Evolutionary conservation across 2,113 vertebrate genomes (phyloP), one percentile per base, ranked within the genome.

Genomic region (Neodontobutis hainanensis): DNA sequence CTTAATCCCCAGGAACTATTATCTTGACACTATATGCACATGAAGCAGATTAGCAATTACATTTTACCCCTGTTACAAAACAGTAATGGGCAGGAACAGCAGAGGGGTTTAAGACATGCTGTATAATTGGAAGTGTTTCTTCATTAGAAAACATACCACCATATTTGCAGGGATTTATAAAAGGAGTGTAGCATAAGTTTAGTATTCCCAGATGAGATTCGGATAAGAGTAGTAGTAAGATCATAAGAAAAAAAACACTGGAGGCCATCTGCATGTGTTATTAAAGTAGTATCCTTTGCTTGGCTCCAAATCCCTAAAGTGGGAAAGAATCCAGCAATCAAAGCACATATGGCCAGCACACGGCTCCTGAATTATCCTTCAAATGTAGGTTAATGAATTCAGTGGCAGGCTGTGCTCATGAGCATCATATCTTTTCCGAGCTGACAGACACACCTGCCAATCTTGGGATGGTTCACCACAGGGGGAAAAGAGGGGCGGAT

Each of bases 331-430:
- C 86, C 92, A 91, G 89, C 85, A 75, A 84, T 84, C 81, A 87
- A 82, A 75, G 85, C 85, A 46, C 87, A 89, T 89, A 91, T 90
- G 87, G 87, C 78, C 5, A 32, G 64, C 46, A 74, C 87, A 80
- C 67, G 67, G 76, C 58, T 71, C 65, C 82, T 80, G 83, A 86
- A 86, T 84, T 87, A 87, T 91, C 83, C 83, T 89, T 86, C 87
- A 81, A 79, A 89, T 89, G 83, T 88, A 90, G 92, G 90, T 90
- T 90, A 92, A 92, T 91, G 86, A 89, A 92, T 90, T 91, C 85
- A 82, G 77, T 45, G 77, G 70, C 75, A 73, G 83, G 79, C 84
- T 77, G 78, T 65, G 72, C 66, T 74, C 75, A 76, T 67, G 70
- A 77, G 38, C 71, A 56, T 78, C 78, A 74, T 68, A 82, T 85